Base-by-base conservation (phyloP, 2,797 vertebrate species). In the Cyclopterus lumpus region DNA sequence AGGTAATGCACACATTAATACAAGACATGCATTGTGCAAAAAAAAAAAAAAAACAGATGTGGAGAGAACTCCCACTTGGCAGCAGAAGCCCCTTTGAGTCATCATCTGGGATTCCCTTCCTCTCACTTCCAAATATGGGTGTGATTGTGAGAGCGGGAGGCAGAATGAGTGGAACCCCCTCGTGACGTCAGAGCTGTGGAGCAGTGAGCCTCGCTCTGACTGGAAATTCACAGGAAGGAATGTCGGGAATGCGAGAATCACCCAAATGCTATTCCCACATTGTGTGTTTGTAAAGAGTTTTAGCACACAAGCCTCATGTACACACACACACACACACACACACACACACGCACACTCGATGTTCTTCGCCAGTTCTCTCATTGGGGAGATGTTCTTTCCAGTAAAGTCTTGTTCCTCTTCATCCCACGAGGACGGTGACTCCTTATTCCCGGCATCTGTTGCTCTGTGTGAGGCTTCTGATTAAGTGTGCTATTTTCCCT, bases 91-190 rank as follows among this genome's bases (percentile, higher is more conserved):
- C n/a, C 77, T 90, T 91, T 94, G 93, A 93, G 92, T 94, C 93
- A 94, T 92, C 91, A 91, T 93, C 88, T 88, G 94, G 94, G 94
- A 94, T 94, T 95, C 94, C 94, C 94, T 95, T 94, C 93, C 93
- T 93, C 90, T 92, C 87, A 77, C 91, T 93, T 94, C 94, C 94
- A 94, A 95, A 95, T 94, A 95, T 94, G 94, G 94, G 91, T 91
- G 92, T 88, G 90, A 91, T 92, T 88, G 89, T 78, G 83, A 73
- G 92, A 91, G 90, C 67, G 69, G 75, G 84, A 90, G 91, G 82
- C 86, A 77, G 88, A 90, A 89, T 85, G 89, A 84, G 90, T 81
- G 92, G 91, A 94, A 91, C 88, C 88, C 93, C 88, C 90, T 84
- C 58, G 78, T 92, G 91, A 93, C 92, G 94, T 94, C 92, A 93